Evolutionary conservation across 1,140 invertebrate genomes (phyloP).

Genomic region (Heliconius eleuchia): DNA sequence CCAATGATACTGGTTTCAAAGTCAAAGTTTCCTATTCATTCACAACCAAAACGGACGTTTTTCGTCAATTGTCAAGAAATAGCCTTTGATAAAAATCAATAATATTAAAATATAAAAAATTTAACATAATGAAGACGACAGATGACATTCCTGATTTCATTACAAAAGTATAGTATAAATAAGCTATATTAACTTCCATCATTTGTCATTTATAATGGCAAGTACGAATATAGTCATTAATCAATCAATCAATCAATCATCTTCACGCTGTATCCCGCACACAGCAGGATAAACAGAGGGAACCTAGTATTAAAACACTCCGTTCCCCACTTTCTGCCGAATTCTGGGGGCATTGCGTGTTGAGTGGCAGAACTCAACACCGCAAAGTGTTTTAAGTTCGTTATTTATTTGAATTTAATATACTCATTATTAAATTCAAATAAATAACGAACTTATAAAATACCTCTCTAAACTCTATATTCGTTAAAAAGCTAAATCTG

Average conservation of each 20-base stretch:
- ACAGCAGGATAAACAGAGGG: no score
- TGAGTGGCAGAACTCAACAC: no score
- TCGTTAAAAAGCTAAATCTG: neutral
- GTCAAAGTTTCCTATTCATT: neutral
- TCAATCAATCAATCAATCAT: no score
- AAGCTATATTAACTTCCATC: neutral
- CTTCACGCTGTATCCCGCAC: no score
- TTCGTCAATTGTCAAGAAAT: neutral
- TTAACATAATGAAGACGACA: no score
- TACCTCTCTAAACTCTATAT: neutral
- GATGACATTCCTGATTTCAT: no score
- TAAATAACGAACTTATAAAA: neutral
- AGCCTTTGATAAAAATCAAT: neutral
- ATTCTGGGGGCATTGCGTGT: no score
- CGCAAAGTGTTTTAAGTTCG: no score
- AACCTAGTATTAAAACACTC: no score
- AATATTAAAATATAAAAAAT: neutral
- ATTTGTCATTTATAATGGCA: neutral
- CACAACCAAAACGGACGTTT: neutral
- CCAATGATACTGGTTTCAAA: neutral
- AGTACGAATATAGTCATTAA: neutral
- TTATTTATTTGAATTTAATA: no score
- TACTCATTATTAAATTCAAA: neutral
- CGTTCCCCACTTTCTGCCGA: no score
- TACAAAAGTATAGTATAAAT: no score